Evolutionary conservation across 2,888 invertebrate species (phyloP).

Genomic region (Mythimna vitellina): DNA sequence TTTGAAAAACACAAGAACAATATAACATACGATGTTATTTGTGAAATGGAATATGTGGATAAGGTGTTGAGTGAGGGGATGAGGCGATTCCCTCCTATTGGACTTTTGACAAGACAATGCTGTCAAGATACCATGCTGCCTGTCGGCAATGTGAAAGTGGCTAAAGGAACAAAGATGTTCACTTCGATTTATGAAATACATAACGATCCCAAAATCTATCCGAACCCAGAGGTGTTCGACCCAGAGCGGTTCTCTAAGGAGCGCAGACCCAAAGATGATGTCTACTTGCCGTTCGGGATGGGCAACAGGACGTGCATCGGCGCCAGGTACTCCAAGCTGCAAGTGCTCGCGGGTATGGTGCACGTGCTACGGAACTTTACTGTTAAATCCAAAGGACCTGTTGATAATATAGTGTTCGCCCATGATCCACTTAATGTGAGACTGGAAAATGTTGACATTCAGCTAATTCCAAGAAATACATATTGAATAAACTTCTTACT

Average conservation of each 20-base stretch:
- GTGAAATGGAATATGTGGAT: slow-evolving; percentile 77
- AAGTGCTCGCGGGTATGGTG: slow-evolving; percentile 71
- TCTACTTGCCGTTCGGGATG: slow-evolving; percentile 84
- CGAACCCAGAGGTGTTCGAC: slow-evolving; percentile 82
- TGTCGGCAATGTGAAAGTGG: slow-evolving; percentile 76
- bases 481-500: slow-evolving; percentile 3
- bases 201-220: slow-evolving; percentile 80
- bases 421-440: slow-evolving; percentile 71
- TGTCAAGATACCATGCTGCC: slow-evolving; percentile 74
- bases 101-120: slow-evolving; percentile 72
- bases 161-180: slow-evolving; percentile 74
- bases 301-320: slow-evolving; percentile 86
- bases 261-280: slow-evolving; percentile 58
- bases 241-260: slow-evolving; percentile 80
- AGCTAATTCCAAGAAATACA: slow-evolving; percentile 64
- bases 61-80: slow-evolving; percentile 74
- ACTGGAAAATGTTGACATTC: slow-evolving; percentile 67
- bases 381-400: slow-evolving; percentile 61
- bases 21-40: slow-evolving; percentile 63
- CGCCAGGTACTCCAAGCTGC: slow-evolving; percentile 74
- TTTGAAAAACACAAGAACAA: slow-evolving; percentile 47
- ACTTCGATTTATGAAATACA: slow-evolving; percentile 79
- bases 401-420: slow-evolving; percentile 65
- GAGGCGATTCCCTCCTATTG: slow-evolving; percentile 78
- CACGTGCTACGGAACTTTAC: slow-evolving; percentile 71